phyloP scores from a whole-genome alignment of 2,888 invertebrate species.

The Oscheius sp. region DNA sequence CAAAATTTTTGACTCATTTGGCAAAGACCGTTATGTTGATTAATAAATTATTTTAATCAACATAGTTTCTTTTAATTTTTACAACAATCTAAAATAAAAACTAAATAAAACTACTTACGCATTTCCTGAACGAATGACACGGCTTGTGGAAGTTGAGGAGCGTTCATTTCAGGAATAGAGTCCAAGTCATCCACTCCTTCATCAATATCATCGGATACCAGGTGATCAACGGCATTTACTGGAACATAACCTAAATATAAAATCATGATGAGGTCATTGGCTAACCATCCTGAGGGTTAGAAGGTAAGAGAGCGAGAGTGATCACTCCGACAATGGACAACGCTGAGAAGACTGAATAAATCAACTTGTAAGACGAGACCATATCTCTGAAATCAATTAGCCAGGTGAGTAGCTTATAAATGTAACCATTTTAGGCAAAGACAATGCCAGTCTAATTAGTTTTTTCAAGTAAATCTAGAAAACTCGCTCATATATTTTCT shows the following conservation, averaged over 20 bases:
- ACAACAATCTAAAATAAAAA: background rate
- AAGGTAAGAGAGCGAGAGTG: constrained; percentile 36
- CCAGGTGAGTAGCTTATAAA: too few relatives aligned
- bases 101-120: background rate
- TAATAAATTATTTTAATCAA: too few relatives aligned
- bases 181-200: background rate
- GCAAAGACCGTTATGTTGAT: too few relatives aligned
- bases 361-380: constrained; percentile 32
- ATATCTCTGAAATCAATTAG: constrained; percentile 37
- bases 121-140: background rate
- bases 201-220: constrained; percentile 1
- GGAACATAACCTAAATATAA: background rate
- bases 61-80: too few relatives aligned
- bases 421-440: too few relatives aligned
- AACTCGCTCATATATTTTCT: too few relatives aligned
- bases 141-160: too few relatives aligned
- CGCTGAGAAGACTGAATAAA: constrained; percentile 42
- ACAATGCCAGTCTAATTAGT: too few relatives aligned
- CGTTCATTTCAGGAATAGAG: background rate
- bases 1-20: too few relatives aligned
- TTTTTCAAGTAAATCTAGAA: too few relatives aligned
- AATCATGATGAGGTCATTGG: background rate
- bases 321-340: constrained; percentile 38
- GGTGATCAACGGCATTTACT: background rate
- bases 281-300: constrained; percentile 7